Evolutionary conservation across 1,140 invertebrate species (phyloP).

Genomic region (Sarcophaga bullata): DNA sequence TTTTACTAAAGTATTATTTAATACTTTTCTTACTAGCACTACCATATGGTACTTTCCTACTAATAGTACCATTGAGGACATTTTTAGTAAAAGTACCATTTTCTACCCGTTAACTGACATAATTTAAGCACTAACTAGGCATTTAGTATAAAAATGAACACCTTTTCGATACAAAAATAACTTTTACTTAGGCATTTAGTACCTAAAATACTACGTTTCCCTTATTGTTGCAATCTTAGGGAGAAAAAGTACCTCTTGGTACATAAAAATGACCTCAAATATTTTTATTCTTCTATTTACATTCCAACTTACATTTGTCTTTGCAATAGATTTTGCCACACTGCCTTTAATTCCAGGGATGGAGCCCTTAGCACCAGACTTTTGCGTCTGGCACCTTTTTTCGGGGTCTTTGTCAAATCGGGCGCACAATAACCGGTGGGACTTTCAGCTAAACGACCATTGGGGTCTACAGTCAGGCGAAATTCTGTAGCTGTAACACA

Average conservation of each 20-base stretch:
- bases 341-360: conserved; percentile 83
- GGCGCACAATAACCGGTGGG: conserved; percentile 75
- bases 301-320: conserved; percentile 80
- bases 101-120: no score
- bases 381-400: conserved; percentile 72
- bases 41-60: no score
- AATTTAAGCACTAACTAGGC: no score
- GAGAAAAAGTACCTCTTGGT: not conserved
- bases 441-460: conserved; percentile 71
- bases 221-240: no score
- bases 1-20: no score
- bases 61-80: no score
- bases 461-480: conserved; percentile 72
- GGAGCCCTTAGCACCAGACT: conserved; percentile 80
- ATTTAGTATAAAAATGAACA: no score
- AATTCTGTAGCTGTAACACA: conserved; percentile 75
- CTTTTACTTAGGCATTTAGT: no score
- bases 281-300: not conserved
- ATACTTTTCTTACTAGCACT: no score
- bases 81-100: no score
- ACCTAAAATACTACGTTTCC: no score
- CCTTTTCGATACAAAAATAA: no score
- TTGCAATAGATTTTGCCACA: conserved; percentile 89
- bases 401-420: conserved; percentile 69
- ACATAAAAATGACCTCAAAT: not conserved